phyloP scores from a whole-genome alignment of 2,113 vertebrate genomes.

The Arenaria interpres region DNA sequence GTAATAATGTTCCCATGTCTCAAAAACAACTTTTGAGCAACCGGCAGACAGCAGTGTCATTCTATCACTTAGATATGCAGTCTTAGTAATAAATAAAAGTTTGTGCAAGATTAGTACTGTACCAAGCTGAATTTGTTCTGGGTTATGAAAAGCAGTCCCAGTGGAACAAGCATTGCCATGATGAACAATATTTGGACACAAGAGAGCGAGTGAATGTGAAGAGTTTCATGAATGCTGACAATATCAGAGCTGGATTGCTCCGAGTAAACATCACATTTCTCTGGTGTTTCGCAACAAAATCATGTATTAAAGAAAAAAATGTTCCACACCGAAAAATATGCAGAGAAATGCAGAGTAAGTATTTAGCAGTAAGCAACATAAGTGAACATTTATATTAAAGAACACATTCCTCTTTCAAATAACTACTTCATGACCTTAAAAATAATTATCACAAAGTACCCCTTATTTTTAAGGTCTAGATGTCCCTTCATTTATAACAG shows the following conservation, averaged over 20 bases:
- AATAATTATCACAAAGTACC: neutral
- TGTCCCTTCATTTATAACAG: neutral
- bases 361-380: neutral
- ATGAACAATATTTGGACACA: neutral
- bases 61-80: neutral
- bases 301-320: neutral
- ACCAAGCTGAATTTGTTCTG: neutral
- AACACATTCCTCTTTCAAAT: neutral
- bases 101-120: neutral
- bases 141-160: neutral
- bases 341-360: neutral
- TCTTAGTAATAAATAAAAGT: neutral
- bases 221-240: neutral
- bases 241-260: neutral
- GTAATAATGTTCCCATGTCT: neutral
- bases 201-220: neutral
- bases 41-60: neutral
- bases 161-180: neutral
- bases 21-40: neutral
- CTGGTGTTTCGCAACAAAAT: neutral
- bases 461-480: neutral
- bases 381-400: neutral
- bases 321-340: neutral
- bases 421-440: neutral
- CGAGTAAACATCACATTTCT: neutral